These are phyloP conservation scores for Forpus xanthops DNA, from an alignment of 2,797 vertebrate species.

Conservation along the genomic window DNA sequence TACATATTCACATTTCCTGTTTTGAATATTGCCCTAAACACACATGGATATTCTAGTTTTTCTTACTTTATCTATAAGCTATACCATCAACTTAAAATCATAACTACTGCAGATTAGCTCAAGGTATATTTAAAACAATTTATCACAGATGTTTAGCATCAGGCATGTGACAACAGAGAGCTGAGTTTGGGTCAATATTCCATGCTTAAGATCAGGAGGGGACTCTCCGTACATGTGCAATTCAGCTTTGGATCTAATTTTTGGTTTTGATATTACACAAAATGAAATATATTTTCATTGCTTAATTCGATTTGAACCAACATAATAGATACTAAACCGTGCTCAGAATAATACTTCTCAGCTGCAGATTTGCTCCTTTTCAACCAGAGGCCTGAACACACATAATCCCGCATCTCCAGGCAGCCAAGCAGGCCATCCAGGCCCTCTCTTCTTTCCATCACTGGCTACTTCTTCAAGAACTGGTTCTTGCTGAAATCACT, in stretches of 20 bases:
- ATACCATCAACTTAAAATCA: not conserved
- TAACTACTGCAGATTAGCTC: not conserved
- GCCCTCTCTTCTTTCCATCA: not conserved
- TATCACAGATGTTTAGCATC: not conserved
- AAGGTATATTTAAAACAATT: not conserved
- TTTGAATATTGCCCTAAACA: not conserved
- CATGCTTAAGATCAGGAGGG: not conserved
- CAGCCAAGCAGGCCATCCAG: not conserved
- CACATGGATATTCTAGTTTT: not conserved
- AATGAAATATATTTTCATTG: not conserved
- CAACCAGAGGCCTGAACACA: not conserved
- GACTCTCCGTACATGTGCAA: not conserved
- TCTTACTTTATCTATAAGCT: not conserved
- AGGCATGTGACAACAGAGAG: not conserved
- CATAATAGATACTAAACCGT: not conserved
- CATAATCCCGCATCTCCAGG: accelerated
- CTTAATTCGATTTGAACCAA: not conserved
- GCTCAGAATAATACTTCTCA: not conserved
- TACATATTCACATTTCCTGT: not conserved
- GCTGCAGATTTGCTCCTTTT: not conserved
- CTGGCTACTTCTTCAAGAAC: not conserved
- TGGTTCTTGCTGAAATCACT: not conserved
- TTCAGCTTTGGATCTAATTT: not conserved
- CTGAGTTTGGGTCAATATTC: not conserved
- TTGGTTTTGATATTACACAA: not conserved